phyloP scores from a whole-genome alignment of 2,797 vertebrate species.

The Muraenolepis orangiensis region DNA sequence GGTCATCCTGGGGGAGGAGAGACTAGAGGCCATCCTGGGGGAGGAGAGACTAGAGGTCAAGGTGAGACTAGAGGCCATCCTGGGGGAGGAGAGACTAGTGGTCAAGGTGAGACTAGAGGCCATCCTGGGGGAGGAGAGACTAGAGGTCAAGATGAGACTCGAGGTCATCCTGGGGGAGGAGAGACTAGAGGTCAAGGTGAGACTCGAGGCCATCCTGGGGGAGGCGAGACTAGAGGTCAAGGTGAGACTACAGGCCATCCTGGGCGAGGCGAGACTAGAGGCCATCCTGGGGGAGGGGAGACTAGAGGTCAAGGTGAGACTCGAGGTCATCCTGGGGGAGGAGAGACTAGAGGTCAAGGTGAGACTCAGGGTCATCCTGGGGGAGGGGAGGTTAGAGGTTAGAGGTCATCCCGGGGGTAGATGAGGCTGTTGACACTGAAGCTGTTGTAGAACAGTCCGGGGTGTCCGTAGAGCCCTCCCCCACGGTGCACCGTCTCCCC shows the following conservation, averaged over 20 bases:
- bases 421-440: constrained; percentile 95
- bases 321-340: not conserved
- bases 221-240: no score
- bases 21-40: no score
- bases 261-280: constrained; percentile 56
- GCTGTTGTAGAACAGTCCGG: constrained; percentile 92
- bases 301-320: no score
- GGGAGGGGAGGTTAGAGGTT: constrained; percentile 26
- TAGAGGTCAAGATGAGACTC: no score
- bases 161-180: no score
- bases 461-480: constrained; percentile 87
- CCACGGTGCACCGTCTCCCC: constrained; percentile 69
- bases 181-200: no score
- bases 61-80: not conserved
- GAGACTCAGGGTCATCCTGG: not conserved
- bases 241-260: constrained; percentile 96
- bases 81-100: not conserved
- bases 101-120: no score
- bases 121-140: constrained; percentile 76
- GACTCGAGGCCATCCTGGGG: not conserved
- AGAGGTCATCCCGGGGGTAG: constrained; percentile 92
- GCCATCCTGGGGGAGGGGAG: no score
- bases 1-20: no score
- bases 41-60: no score
- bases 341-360: no score